Evolutionary conservation across 2,113 vertebrate species (phyloP).

Genomic region (Prietella phreatophila): DNA sequence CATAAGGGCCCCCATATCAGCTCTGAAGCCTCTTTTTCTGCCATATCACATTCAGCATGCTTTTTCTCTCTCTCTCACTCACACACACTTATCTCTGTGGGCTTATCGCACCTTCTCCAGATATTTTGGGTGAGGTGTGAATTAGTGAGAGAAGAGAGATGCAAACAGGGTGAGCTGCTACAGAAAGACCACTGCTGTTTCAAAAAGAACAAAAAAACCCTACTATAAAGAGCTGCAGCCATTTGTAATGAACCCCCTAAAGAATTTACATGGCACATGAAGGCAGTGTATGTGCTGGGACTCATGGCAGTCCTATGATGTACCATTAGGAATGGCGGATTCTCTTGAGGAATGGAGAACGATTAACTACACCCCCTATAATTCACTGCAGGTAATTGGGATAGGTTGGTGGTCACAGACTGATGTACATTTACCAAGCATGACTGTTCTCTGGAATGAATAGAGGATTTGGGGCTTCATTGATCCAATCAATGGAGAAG

Average conservation of each 20-base stretch:
- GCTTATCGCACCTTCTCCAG: conserved; percentile 26
- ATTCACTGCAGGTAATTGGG: conserved; percentile 44
- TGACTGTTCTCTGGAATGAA: conserved; percentile 35
- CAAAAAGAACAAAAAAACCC: background rate
- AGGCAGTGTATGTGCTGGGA: background rate
- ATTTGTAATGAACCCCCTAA: conserved; percentile 17
- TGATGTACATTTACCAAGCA: conserved; percentile 32
- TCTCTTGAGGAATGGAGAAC: conserved; percentile 6
- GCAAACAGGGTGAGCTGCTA: conserved; percentile 13
- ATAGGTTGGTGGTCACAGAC: conserved; percentile 42
- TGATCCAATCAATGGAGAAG: conserved; percentile 33
- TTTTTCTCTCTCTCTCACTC: conserved; percentile 11
- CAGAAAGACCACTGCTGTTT: background rate
- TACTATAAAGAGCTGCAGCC: background rate
- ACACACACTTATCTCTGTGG: conserved; percentile 18
- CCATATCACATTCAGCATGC: background rate
- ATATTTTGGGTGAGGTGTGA: conserved; percentile 51
- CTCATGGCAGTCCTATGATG: background rate
- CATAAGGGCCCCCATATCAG: background rate
- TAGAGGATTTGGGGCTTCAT: conserved; percentile 35
- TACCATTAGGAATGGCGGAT: background rate
- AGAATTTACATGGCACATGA: background rate
- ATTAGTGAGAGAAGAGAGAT: conserved; percentile 36
- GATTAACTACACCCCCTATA: conserved; percentile 21
- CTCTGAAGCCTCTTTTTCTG: background rate